A percentile compares a stretch with the other conserved stretches of the same genome.
phyloP scores from a whole-genome alignment of 2,888 invertebrate genomes.

The Pherbina coryleti region DNA sequence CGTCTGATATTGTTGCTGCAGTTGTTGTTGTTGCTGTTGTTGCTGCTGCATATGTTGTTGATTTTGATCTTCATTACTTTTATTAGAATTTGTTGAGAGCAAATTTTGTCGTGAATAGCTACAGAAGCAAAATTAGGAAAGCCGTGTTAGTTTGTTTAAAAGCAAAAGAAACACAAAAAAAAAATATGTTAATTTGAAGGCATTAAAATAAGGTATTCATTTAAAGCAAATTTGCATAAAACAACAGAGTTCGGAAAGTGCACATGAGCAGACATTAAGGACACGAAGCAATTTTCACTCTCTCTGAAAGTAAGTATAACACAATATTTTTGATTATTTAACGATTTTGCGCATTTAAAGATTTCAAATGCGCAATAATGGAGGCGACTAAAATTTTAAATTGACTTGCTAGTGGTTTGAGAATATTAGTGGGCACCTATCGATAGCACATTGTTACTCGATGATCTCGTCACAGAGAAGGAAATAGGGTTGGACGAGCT shows the following conservation, averaged over 20 bases:
- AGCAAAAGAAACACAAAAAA: slow-evolving; percentile 25
- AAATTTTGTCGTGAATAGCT: slow-evolving; percentile 92
- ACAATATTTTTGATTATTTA: too few species aligned
- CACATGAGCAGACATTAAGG: too few species aligned
- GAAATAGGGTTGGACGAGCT: too few species aligned
- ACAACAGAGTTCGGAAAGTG: not conserved
- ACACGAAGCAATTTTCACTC: too few species aligned
- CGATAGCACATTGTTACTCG: too few species aligned
- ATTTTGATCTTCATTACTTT: slow-evolving; percentile 79
- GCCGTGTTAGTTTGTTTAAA: slow-evolving; percentile 6
- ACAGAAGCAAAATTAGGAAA: slow-evolving; percentile 59
- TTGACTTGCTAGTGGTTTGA: too few species aligned
- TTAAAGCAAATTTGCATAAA: not conserved
- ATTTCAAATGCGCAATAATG: too few species aligned
- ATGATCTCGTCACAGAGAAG: too few species aligned
- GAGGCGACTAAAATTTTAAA: too few species aligned
- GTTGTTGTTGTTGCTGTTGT: slow-evolving; percentile 60
- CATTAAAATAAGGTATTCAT: not conserved
- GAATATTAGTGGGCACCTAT: too few species aligned
- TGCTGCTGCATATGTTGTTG: slow-evolving; percentile 62
- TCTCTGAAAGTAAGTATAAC: too few species aligned
- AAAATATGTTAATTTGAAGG: slow-evolving; percentile 4
- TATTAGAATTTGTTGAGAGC: slow-evolving; percentile 77
- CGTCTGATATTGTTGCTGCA: slow-evolving; percentile 46
- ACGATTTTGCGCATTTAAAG: too few species aligned